These are phyloP conservation scores for Neodiprion lecontei DNA, from an alignment of 1,140 invertebrate genomes.

Conservation along the genomic window DNA sequence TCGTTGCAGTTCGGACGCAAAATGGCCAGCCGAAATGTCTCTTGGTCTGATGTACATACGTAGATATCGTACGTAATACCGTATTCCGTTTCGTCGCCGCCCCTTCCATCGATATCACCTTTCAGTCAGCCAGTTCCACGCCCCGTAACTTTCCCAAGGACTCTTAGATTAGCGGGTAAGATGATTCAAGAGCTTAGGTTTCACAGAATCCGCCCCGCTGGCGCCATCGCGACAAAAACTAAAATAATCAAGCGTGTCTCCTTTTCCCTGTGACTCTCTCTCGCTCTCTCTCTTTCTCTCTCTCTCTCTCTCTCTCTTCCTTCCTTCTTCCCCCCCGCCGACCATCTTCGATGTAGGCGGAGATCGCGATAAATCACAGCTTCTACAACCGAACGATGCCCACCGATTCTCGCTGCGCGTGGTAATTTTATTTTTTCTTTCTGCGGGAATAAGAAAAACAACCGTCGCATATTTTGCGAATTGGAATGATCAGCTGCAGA, in stretches of 20 bases:
- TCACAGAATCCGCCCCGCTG: slow-evolving; percentile 6
- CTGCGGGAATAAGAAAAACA: neutral
- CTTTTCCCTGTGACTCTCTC: neutral
- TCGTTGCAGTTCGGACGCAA: neutral
- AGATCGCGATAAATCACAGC: slow-evolving; percentile 2
- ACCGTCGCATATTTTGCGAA: neutral
- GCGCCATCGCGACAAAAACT: slow-evolving; percentile 4
- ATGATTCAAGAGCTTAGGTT: neutral
- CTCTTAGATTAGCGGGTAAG: slow-evolving; percentile 1
- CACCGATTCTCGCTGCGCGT: neutral
- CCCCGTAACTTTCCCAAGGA: neutral
- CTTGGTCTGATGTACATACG: neutral
- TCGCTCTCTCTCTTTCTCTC: neutral
- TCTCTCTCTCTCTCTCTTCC: neutral
- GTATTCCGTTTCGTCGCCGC: neutral
- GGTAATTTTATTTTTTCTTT: neutral
- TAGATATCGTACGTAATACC: too few relatives aligned
- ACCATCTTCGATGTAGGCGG: neutral
- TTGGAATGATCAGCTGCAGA: too few relatives aligned
- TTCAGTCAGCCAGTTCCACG: neutral
- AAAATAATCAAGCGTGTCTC: slow-evolving; percentile 1
- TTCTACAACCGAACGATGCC: neutral
- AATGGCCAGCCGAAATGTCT: neutral
- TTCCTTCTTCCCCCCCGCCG: neutral
- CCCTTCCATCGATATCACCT: neutral